A percentile compares a stretch with the other conserved stretches of the same genome.
phyloP scores from a whole-genome alignment of 2,113 vertebrate genomes.

The Rhipidura dahli region DNA sequence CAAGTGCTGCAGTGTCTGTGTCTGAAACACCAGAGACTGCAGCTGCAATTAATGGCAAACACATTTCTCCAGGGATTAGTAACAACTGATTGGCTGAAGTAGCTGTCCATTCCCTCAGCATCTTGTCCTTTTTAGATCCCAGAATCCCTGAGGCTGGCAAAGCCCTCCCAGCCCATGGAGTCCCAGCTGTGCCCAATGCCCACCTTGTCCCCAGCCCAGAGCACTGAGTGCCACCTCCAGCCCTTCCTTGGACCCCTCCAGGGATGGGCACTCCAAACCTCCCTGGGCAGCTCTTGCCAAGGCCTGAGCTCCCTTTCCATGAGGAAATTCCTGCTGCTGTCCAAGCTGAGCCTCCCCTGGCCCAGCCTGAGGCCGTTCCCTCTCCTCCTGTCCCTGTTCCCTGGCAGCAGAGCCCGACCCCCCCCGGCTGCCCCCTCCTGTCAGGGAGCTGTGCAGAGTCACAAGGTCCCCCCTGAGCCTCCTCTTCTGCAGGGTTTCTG shows the following conservation, averaged over 20 bases:
- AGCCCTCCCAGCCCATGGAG: not conserved
- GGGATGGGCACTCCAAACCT: not conserved
- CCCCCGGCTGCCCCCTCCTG: not conserved
- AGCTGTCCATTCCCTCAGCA: not conserved
- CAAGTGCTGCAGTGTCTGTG: not conserved
- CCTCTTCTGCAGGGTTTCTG: not conserved
- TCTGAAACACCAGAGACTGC: not conserved
- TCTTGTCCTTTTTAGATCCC: not conserved
- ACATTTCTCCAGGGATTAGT: not conserved
- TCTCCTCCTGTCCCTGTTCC: not conserved
- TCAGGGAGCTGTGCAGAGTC: not conserved
- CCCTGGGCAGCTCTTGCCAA: not conserved
- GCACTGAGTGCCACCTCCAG: not conserved
- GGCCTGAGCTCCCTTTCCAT: not conserved
- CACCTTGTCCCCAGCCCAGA: not conserved
- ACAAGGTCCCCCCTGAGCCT: not conserved
- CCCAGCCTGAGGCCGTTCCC: not conserved
- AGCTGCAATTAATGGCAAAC: not conserved
- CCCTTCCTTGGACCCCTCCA: not conserved
- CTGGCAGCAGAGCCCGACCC: not conserved
- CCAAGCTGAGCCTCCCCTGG: not conserved
- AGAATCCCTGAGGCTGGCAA: fast-evolving
- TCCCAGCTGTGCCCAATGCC: not conserved
- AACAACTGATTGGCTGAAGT: not conserved
- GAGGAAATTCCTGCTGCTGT: not conserved